Percentiles rank a stretch among this genome's conserved stretches.
These are phyloP conservation scores for Ophion ventricosus DNA, from an alignment of 2,888 invertebrate genomes.

Conservation along the genomic window DNA sequence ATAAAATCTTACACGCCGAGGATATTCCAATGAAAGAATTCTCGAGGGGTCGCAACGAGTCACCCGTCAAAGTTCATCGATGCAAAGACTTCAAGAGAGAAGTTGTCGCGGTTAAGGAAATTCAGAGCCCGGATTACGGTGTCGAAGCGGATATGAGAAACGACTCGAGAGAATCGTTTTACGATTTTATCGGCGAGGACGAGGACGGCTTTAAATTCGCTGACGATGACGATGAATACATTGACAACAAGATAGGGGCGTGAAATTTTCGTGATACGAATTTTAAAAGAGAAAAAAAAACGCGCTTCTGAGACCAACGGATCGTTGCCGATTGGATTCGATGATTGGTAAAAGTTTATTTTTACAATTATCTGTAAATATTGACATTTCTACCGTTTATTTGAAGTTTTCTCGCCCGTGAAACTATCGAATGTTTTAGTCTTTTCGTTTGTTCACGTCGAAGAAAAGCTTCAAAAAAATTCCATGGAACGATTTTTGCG, in stretches of 20 bases:
- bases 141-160: conserved; percentile 75
- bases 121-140: conserved; percentile 77
- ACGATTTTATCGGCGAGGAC: conserved; percentile 76
- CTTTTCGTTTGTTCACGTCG: background rate
- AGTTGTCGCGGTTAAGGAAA: conserved; percentile 68
- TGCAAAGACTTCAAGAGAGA: conserved; percentile 69
- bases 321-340: background rate
- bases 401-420: background rate
- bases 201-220: conserved; percentile 79
- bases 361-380: background rate
- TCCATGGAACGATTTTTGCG: no score
- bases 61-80: conserved; percentile 73
- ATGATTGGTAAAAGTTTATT: background rate
- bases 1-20: conserved; percentile 61
- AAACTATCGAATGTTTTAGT: background rate
- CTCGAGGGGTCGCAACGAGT: conserved; percentile 71
- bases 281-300: background rate
- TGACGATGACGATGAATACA: conserved; percentile 79
- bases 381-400: background rate
- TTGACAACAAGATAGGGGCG: conserved; percentile 77
- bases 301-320: background rate
- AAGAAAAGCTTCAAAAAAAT: background rate
- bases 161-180: conserved; percentile 76
- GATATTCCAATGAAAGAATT: conserved; percentile 79
- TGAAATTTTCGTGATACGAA: conserved; percentile 60